A percentile compares a stretch with the other conserved stretches of the same genome.
phyloP scores from a whole-genome alignment of 2,888 invertebrate species.

The Heliconius cydno region DNA sequence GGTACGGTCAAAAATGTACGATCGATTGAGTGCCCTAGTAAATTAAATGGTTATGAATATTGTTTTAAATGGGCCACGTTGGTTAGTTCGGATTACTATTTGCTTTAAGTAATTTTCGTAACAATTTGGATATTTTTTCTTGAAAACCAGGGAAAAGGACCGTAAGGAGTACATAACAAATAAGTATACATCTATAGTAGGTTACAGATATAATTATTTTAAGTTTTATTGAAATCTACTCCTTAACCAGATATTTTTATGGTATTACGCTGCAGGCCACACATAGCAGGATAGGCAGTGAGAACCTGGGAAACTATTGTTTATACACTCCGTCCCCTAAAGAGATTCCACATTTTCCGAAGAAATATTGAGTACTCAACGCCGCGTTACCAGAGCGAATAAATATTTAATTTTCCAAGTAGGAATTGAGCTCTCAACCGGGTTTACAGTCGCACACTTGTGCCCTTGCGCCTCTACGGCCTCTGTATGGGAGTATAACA shows the following conservation, averaged over 20 bases:
- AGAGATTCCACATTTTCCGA: too few species aligned
- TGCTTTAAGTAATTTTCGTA: constrained; percentile 2
- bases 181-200: too few species aligned
- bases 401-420: neutral
- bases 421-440: neutral
- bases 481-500: neutral
- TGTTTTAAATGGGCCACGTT: constrained; percentile 54
- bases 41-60: constrained; percentile 56
- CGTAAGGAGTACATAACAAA: too few species aligned
- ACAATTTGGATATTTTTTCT: too few species aligned
- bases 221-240: too few species aligned
- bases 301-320: too few species aligned
- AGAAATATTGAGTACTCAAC: neutral
- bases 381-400: neutral
- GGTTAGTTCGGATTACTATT: constrained; percentile 44
- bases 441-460: neutral
- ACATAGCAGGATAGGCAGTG: too few species aligned
- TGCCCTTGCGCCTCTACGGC: neutral
- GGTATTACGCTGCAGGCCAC: too few species aligned
- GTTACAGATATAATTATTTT: too few species aligned
- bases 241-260: too few species aligned
- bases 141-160: too few species aligned
- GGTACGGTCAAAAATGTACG: constrained; percentile 60
- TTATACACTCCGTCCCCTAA: too few species aligned
- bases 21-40: constrained; percentile 73